Conservation (phyloP, 2,797 vertebrate genomes). For the Chanos chanos region DNA sequence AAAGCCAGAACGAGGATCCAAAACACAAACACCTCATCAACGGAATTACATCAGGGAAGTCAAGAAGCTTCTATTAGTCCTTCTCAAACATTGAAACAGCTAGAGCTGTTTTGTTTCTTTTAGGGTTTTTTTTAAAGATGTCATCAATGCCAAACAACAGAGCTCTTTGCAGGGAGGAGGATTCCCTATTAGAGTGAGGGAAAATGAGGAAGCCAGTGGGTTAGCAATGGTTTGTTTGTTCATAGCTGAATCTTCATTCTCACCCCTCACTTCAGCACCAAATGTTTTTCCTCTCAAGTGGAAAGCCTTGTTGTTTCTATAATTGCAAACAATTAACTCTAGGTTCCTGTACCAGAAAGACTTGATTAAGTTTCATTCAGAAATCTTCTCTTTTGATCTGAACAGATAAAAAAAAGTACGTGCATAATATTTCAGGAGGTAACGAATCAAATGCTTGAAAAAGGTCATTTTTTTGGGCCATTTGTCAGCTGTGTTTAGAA, state of each 20-base stretch:
- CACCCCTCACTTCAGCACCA: conserved; percentile 46
- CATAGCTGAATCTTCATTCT: conserved; percentile 73
- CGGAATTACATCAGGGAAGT: conserved; percentile 58
- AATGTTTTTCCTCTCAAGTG: conserved; percentile 40
- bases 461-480: background rate
- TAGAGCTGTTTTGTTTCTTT: conserved; percentile 42
- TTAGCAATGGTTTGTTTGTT: conserved; percentile 78
- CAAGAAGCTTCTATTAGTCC: conserved; percentile 56
- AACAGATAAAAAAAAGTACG: no score
- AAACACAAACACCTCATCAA: conserved; percentile 51
- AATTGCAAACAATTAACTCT: no score
- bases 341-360: no score
- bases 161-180: conserved; percentile 62
- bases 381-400: no score
- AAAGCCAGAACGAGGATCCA: conserved; percentile 49
- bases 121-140: conserved; percentile 61
- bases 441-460: conserved; percentile 14
- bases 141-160: conserved; percentile 71
- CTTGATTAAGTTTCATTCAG: no score
- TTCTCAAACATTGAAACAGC: conserved; percentile 54
- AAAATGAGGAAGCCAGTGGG: conserved; percentile 74
- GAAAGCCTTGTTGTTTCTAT: no score
- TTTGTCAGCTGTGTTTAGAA: background rate
- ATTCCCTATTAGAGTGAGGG: conserved; percentile 74
- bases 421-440: no score